Evolutionary conservation across 1,140 invertebrate genomes (phyloP), one percentile per base, ranked within the genome.

Genomic region (Nymphalis io): DNA sequence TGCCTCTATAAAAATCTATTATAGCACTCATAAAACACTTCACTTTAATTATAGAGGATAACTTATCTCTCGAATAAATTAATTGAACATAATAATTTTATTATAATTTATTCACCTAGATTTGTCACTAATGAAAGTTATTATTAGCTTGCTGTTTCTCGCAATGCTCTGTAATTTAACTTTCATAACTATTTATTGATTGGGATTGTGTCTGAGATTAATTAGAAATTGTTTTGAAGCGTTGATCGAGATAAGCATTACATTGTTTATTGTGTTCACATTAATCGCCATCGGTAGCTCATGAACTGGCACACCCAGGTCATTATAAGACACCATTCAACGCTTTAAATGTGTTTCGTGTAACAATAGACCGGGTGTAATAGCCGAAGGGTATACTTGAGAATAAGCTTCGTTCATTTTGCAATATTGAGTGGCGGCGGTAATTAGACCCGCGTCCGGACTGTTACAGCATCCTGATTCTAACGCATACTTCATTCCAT

Each of bases 381-480:
- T 84, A 83, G 84, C 85, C 83, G 74, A 87, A 81, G 85, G 88
- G 87, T 89, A 86, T 77, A 73, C 66, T 73, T 74, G 76, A 87
- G 87, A 84, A 88, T 85, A 83, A 83, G 85, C 82, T 84, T 80
- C 79, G 79, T 80, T 75, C 73, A 83, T 90, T 89, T 90, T 88
- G 88, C 88, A 90, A 90, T 87, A 89, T 86, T 82, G 83, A 87
- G 82, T 87, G 85, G 82, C 87, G 81, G 85, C 69, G 82, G 85
- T 89, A 90, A 90, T 89, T 89, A 89, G 87, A 90, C 59, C 82
- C 75, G 80, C 84, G 87, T 89, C 87, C 85, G 88, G 82, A 79
- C 81, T 73, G 73, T 90, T 90, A 85, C 87, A 87, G 88, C 87
- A 89, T 90, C 88, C 88, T 89, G 86, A 89, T 88, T 84, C 88